Base-by-base conservation (phyloP, 1,140 invertebrate genomes). In the Limonius californicus region DNA sequence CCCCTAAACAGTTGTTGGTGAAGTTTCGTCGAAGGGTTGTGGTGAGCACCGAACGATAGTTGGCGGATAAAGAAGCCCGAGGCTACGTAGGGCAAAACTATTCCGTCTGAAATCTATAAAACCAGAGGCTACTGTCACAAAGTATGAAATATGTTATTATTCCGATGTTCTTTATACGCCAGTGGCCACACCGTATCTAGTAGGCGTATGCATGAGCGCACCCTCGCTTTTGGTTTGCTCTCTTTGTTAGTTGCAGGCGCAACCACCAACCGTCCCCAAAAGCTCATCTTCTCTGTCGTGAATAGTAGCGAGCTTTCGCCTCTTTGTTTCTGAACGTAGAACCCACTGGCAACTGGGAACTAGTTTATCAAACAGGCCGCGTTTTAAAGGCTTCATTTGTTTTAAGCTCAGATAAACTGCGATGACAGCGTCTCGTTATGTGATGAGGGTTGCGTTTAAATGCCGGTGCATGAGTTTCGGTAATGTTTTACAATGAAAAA, bases 71-170 rank as follows among this genome's bases (percentile, higher is more conserved):
- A 18, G 45, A 14, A 50, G 16, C 45, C n/a, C 4, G 11, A 7
- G n/a, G 16, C 16, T 50, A 50, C 45, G 45, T 50, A 50, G 45
- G 4, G 45, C 6, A 50, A 50, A 50, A 50, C 16, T 21, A 21
- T 50, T 50, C 20, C n/a, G 20, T 50, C 14, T 50, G n/a, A 50
- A 50, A 50, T 50, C 45, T 50, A 50, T 50, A 50, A 50, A 50
- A 45, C 45, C 45, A 50, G 45, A 50, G 45, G 45, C 45, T 50
- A 50, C 4, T 50, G 45, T 50, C 45, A 50, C 45, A 50, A 12
- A 19, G 14, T 21, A 50, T 50, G 45, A 50, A 50, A 50, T 50
- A 50, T 50, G 45, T 50, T 50, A 50, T 50, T 50, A 50, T 50
- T 50, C 45, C 45, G 4, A 50, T 50, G 45, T 50, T 50, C 45